Base-by-base conservation (phyloP, 2,888 invertebrate species). In the Eulithis testata region DNA sequence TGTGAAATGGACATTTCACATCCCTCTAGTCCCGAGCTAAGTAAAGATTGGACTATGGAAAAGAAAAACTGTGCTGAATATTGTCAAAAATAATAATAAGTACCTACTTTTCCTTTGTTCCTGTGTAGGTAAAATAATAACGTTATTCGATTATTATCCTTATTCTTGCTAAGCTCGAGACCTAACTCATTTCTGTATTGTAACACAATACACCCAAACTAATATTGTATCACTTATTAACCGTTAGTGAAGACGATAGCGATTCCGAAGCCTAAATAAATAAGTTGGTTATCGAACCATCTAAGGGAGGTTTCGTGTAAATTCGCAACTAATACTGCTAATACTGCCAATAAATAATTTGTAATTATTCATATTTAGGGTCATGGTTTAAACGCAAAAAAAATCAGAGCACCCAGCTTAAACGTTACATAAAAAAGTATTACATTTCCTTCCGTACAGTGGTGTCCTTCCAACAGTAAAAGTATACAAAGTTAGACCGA, bases 271-370 rank as follows among this genome's bases (percentile, higher is more conserved):
- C 68, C 73, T 71, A 65, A 64, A 71, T 70, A 75, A 75, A 74
- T 76, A 73, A 67, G 67, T 63, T 53, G 61, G 65, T 68, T 66
- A 72, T 72, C 69, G 66, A 67, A 66, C 61, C 45, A 50, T 63
- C 49, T 37, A 70, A 73, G 73, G 72, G 74, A 71, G 70, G 65
- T 71, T 76, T 66, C 66, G 65, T 74, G 73, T 74, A 68, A 68
- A 64, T 72, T 67, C 51, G 51, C 57, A 61, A 54, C 49, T 57
- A 27, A 49, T 56, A 58, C 55, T 66, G 31, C 31, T 40, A 40
- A 40, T 8, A 60, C 11, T 47, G 47, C 52, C 21, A 55, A 40
- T 54, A 62, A 51, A 58, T 31, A 53, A 54, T 61, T 21, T 27
- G 11, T 54, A 40, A 53, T 45, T 31, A 31, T 31, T 31, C 6